Base-by-base conservation (phyloP, 2,888 invertebrate species). In the Escarpia spicata region DNA sequence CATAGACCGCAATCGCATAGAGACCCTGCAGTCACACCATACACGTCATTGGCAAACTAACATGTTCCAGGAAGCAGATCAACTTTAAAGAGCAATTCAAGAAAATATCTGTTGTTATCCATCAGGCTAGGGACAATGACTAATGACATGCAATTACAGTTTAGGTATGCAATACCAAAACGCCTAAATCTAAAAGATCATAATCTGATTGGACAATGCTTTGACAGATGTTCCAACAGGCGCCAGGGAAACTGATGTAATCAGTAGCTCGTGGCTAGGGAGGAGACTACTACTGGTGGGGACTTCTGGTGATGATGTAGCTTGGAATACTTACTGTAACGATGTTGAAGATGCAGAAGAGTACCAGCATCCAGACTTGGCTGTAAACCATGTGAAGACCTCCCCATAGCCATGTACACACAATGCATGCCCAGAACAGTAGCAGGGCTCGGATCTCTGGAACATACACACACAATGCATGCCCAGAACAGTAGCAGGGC, bases 351-450 rank as follows among this genome's bases (percentile, higher is more conserved):
- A 96, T 95, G 93, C 95, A 95, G 94, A 96, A 96, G 45, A 96
- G 94, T 43, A 96, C 93, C 90, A 96, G 94, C 96, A 96, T 95
- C 96, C 96, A 96, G 43, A 95, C 94, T 58, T 96, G 95, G 31
- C 95, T 95, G 93, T 95, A 96, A 91, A 95, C 96, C 94, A 96
- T 94, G 94, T 96, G 96, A 37, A 96, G 95, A 3, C 95, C 95
- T 89, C 95, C 96, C 96, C 96, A 96, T 92, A 96, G 93, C 95
- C 95, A 95, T 15, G 95, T 95, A 31, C 96, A 91, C 31, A 95
- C 93, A 43, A 96, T 94, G 91, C 95, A 92, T 0, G 94, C 94
- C 95, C 95, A 96, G 93, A 96, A 95, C 43, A 95, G 93, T 92
- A 96, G 93, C 92, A 96, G 45, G 12, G 95, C 94, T 19, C 95